Conservation (phyloP, 1,140 invertebrate genomes). For the Ceratoteleas bidentatus region DNA sequence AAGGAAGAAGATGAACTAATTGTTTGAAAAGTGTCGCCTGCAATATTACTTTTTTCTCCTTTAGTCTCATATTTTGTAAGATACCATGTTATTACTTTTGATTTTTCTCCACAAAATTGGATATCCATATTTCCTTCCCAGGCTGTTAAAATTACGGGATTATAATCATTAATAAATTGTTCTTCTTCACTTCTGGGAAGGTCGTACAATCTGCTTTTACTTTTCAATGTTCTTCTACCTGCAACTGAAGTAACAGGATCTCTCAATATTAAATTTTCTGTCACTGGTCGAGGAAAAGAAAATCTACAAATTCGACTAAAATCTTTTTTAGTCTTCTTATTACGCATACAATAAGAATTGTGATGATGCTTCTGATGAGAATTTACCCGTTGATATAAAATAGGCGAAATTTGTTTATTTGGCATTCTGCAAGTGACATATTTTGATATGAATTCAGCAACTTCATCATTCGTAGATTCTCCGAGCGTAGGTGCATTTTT, state of each 20-base stretch:
- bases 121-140: too few species aligned
- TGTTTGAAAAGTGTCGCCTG: too few species aligned
- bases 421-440: constrained; percentile 69
- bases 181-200: constrained; percentile 1
- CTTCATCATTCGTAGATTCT: constrained; percentile 27
- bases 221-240: neutral
- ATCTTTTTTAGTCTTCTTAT: constrained; percentile 3
- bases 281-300: neutral
- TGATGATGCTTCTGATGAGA: constrained; percentile 62
- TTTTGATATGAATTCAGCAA: constrained; percentile 71
- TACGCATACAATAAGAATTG: constrained; percentile 16
- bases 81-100: too few species aligned
- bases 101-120: too few species aligned
- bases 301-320: neutral
- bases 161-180: too few species aligned
- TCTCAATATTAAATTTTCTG: neutral
- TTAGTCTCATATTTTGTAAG: too few species aligned
- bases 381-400: constrained; percentile 48
- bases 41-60: too few species aligned
- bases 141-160: too few species aligned
- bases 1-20: too few species aligned
- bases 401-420: constrained; percentile 52
- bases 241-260: neutral
- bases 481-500: constrained; percentile 65
- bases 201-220: neutral